A percentile compares a stretch with the other conserved stretches of the same genome.
Conservation (phyloP, 2,113 vertebrate species). For the Scomber japonicus region DNA sequence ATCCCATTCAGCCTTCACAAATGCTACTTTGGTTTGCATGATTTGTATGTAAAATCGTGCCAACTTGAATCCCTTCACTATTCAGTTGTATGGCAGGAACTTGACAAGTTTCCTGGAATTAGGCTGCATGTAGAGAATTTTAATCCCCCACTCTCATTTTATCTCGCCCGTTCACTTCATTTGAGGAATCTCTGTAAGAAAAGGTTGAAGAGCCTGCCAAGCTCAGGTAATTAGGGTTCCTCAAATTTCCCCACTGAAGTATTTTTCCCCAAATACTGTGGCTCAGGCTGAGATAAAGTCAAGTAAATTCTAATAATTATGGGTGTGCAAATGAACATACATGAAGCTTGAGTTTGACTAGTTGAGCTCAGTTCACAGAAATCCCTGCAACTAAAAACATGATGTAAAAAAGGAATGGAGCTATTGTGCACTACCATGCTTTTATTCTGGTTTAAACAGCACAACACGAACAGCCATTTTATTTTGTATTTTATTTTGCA, state of each 20-base stretch:
- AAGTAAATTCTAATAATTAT: background rate
- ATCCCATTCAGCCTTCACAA: conserved; percentile 11
- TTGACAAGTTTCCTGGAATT: conserved; percentile 60
- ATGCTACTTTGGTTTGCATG: conserved; percentile 31
- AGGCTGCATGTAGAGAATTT: conserved; percentile 46
- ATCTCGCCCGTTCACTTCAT: conserved; percentile 48
- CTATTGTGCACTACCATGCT: background rate
- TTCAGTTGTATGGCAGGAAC: conserved; percentile 31
- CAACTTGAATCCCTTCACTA: conserved; percentile 26
- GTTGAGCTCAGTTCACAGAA: background rate
- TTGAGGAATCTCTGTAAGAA: conserved; percentile 39
- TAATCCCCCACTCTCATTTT: conserved; percentile 48
- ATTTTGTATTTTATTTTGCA: too few species aligned
- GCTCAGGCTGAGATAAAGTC: conserved; percentile 12
- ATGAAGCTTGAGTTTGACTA: background rate
- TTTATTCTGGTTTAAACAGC: background rate
- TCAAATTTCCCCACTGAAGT: background rate
- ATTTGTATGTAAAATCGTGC: conserved; percentile 50
- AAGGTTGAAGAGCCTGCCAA: conserved; percentile 42
- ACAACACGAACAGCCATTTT: background rate
- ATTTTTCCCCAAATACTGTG: conserved; percentile 1
- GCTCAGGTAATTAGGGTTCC: conserved; percentile 53
- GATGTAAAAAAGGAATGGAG: background rate
- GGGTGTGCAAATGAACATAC: conserved; percentile 9
- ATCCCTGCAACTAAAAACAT: background rate